Conservation (phyloP, 2,113 vertebrate species). For the Irena cyanogastra region DNA sequence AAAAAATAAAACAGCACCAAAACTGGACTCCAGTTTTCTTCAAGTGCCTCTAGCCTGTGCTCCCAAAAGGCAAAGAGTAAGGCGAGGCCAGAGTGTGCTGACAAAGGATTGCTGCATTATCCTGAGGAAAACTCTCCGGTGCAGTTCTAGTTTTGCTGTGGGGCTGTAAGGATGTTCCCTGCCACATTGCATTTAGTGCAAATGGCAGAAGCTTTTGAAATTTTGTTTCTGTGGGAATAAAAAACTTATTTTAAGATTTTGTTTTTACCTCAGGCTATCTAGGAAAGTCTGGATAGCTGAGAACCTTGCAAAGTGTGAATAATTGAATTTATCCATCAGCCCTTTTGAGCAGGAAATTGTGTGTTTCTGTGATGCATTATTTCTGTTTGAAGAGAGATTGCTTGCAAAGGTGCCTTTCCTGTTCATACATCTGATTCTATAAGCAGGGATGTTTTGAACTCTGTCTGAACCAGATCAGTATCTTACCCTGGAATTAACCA, state of each 20-base stretch:
- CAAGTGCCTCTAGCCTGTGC: background rate
- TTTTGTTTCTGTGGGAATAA: background rate
- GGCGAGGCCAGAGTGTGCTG: accelerated
- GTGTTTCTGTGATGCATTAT: background rate
- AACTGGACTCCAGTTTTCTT: background rate
- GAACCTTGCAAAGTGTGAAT: background rate
- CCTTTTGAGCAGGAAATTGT: background rate
- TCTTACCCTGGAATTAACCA: background rate
- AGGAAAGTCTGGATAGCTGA: background rate
- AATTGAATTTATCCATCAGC: background rate
- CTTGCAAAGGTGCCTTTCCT: background rate
- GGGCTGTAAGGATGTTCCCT: background rate
- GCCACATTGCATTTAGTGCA: background rate
- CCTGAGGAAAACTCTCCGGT: background rate
- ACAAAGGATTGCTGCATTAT: background rate
- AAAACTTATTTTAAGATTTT: background rate
- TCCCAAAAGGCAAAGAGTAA: background rate
- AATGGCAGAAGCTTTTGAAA: background rate
- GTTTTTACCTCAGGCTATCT: background rate
- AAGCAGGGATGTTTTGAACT: constrained; percentile 7
- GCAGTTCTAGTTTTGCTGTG: background rate
- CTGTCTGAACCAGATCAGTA: background rate
- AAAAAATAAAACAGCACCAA: background rate
- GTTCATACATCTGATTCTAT: background rate
- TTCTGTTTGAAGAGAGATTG: background rate